A percentile compares a stretch with the other conserved stretches of the same genome.
phyloP scores from a whole-genome alignment of 2,888 invertebrate genomes.

The Eupithecia vulgata region DNA sequence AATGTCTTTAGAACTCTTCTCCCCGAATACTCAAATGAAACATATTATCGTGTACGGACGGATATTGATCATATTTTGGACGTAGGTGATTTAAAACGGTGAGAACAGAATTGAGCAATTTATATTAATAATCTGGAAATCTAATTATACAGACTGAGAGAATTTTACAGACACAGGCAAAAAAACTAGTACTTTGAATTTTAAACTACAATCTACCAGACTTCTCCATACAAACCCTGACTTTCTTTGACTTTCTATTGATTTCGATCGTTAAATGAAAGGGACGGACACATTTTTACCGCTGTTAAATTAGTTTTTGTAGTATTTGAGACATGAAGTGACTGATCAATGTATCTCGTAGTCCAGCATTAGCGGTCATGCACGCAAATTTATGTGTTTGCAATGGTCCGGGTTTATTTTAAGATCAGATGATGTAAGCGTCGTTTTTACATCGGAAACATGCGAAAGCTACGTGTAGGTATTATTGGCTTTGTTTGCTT shows the following conservation, averaged over 20 bases:
- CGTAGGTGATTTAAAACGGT: no score
- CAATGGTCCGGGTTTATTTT: conserved; percentile 47
- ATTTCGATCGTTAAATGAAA: no score
- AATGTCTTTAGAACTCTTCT: background rate
- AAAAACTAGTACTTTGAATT: no score
- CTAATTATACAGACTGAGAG: no score
- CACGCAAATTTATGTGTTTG: conserved; percentile 5
- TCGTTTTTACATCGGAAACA: conserved; percentile 46
- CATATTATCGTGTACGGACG: no score
- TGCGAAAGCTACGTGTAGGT: conserved; percentile 43
- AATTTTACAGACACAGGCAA: no score
- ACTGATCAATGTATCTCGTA: background rate
- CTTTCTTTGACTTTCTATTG: no score
- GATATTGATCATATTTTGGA: no score
- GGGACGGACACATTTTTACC: background rate
- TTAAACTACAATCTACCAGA: no score
- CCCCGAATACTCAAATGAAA: background rate
- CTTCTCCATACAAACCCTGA: no score
- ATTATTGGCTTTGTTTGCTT: conserved; percentile 46
- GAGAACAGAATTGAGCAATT: no score
- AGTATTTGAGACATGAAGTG: background rate
- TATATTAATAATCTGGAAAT: no score
- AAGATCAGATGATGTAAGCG: conserved; percentile 51
- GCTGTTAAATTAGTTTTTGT: background rate
- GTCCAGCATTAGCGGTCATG: background rate